These are phyloP conservation scores for Lepidurus couesii DNA, from an alignment of 1,140 invertebrate species.

Conservation along the genomic window DNA sequence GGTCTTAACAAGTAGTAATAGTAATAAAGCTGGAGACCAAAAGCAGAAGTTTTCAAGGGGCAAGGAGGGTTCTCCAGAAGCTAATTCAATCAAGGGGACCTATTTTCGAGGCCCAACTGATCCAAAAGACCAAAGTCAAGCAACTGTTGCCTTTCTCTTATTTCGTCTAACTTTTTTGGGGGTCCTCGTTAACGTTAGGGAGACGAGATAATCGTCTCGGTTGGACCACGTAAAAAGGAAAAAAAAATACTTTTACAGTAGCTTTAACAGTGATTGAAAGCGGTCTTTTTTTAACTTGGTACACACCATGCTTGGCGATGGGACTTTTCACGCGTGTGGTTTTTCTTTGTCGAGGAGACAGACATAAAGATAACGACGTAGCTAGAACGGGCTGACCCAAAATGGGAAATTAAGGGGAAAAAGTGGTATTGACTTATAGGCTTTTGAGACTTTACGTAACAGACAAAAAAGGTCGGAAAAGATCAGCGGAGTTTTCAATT, in stretches of 20 bases:
- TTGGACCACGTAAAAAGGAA: background rate
- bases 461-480: background rate
- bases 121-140: background rate
- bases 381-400: background rate
- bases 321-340: conserved; percentile 5
- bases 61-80: background rate
- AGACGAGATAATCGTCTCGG: background rate
- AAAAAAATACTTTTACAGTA: background rate
- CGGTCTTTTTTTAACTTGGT: background rate
- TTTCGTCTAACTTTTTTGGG: background rate
- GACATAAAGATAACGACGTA: conserved; percentile 1
- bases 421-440: background rate
- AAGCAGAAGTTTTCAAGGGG: background rate
- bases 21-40: background rate
- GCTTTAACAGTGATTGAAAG: background rate
- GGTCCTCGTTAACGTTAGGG: background rate
- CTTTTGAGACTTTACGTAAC: background rate
- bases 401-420: background rate
- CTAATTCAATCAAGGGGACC: conserved; percentile 1
- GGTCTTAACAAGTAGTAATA: background rate
- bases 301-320: background rate
- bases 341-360: background rate
- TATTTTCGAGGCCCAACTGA: background rate
- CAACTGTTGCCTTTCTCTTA: conserved; percentile 2
- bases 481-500: background rate